Evolutionary conservation across 92 coral and sea anemone species (phyloP), one percentile per base, ranked within the genome.

Genomic region (Heteractis magnifica): DNA sequence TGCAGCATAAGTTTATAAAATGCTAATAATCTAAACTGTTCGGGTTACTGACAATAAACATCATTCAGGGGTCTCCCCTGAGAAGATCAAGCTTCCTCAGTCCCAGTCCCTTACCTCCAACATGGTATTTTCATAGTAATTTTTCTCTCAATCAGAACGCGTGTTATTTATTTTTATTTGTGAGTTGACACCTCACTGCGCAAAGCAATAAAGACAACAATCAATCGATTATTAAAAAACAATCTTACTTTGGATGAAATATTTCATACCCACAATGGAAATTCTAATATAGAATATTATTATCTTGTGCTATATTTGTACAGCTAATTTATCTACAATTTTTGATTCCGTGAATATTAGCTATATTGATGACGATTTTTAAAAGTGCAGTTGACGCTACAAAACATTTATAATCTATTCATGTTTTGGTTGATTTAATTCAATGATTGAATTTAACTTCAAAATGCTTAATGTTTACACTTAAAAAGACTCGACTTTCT

Each of bases 281-380:
- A 68, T 68, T 68, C 73, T 68, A 68, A 68, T 68, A 26, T 68
- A 68, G 73, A 68, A 68, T 68, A 26, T 68, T 26, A 6, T 68
- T 26, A 6, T 68, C 20, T 18, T n/a, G 14, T 16, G 18, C 23
- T 21, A 68, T 13, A 68, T 26, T 23, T 20, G 2, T 21, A 68
- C 21, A 4, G 18, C 49, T 68, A 10, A 9, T 21, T 68, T 68
- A n/a, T 0, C 73, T 68, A 68, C 73, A 68, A 68, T 68, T 23
- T 68, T 68, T 9, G 49, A 68, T 68, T 68, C 15, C 48, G 14
- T 68, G 73, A 68, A 23, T 64, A 64, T 68, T 21, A 6, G 14
- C 3, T 23, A 18, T 13, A 6, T 13, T 68, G 19, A 68, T 62
- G 18, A 62, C 23, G 18, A 62, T n/a, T 18, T 23, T 3, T 20